A percentile compares a stretch with the other conserved stretches of the same genome.
phyloP scores from a whole-genome alignment of 2,113 vertebrate genomes.

The Ploceus nigricollis region DNA sequence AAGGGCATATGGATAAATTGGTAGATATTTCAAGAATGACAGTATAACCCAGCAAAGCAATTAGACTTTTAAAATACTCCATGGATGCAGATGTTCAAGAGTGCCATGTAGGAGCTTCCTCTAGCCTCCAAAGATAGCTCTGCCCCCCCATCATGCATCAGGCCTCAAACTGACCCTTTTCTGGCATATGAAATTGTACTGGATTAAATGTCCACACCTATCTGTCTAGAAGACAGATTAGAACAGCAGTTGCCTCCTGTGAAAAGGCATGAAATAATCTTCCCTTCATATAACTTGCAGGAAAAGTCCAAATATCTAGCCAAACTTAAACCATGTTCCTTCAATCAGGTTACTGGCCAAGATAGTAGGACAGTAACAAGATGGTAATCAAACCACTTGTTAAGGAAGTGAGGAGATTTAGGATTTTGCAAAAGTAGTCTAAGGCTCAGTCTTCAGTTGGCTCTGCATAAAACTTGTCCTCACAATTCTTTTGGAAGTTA shows the following conservation, averaged over 20 bases:
- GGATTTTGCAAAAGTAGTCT: background rate
- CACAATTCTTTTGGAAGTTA: background rate
- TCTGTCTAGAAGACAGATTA: background rate
- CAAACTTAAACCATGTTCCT: background rate
- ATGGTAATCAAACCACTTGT: background rate
- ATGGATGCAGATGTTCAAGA: background rate
- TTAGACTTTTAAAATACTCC: background rate
- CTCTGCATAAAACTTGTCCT: background rate
- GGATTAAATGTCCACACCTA: background rate
- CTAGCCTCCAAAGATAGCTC: background rate
- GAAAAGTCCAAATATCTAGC: background rate
- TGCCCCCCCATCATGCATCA: fast-evolving
- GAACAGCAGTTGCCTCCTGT: background rate
- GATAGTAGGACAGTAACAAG: background rate
- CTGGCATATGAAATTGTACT: background rate
- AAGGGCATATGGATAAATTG: background rate
- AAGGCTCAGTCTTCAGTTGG: background rate
- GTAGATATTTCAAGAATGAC: background rate
- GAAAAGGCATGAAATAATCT: background rate
- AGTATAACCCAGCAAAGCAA: background rate
- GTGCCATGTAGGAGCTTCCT: fast-evolving
- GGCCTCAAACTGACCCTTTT: background rate
- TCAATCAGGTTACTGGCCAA: background rate
- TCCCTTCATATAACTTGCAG: background rate
- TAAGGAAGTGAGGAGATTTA: background rate